Evolutionary conservation across 2,797 vertebrate species (phyloP).

Genomic region (Lycodopsis pacificus): DNA sequence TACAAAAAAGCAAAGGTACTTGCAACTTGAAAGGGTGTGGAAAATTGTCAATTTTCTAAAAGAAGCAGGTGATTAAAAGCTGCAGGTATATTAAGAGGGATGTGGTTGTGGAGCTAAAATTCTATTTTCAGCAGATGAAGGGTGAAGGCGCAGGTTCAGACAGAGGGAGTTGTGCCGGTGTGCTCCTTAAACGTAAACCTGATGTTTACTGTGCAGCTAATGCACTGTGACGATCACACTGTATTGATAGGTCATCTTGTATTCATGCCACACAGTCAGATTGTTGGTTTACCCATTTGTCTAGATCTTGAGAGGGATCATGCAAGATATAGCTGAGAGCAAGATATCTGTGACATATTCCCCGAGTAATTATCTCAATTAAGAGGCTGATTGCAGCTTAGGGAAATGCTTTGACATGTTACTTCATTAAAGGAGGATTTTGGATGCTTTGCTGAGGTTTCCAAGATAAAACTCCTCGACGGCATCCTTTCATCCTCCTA

Average conservation of each 20-base stretch:
- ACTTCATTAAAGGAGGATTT: conserved; percentile 18
- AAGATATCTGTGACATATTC: conserved; percentile 22
- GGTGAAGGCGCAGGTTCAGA: neutral
- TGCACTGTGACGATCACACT: neutral
- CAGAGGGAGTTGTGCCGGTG: neutral
- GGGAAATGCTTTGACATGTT: conserved; percentile 35
- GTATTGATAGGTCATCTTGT: neutral
- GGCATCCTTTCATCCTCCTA: conserved; percentile 23
- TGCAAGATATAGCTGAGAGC: conserved; percentile 11
- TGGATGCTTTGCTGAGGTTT: conserved; percentile 31
- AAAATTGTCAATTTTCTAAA: neutral
- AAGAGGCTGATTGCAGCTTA: conserved; percentile 22
- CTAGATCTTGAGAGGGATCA: neutral
- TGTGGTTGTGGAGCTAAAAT: neutral
- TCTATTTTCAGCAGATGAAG: neutral
- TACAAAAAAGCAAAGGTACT: neutral
- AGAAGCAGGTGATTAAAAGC: neutral
- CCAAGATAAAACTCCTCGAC: conserved; percentile 14
- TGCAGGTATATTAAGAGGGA: neutral
- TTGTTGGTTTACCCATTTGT: neutral
- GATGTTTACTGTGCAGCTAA: conserved; percentile 1
- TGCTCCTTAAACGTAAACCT: neutral
- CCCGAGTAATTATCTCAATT: conserved; percentile 25
- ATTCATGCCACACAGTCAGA: conserved; percentile 10
- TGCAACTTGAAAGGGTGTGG: conserved; percentile 1